Percentiles rank a stretch among this genome's conserved stretches.
Evolutionary conservation across 2,113 vertebrate genomes (phyloP).

Genomic region (Alethe castanea): DNA sequence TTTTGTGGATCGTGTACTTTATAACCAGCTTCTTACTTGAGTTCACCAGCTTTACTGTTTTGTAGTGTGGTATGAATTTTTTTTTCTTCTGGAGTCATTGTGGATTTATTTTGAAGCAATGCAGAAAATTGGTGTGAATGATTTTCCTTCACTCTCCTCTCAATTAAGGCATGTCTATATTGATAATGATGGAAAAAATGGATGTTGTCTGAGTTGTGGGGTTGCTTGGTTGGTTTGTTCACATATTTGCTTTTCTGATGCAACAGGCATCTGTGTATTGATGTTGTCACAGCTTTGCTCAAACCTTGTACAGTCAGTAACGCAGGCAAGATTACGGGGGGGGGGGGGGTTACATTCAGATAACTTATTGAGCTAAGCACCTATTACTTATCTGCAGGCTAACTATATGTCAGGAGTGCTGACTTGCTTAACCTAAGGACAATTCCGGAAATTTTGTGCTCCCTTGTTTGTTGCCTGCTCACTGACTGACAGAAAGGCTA

Average conservation of each 20-base stretch:
- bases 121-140: not conserved
- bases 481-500: not conserved
- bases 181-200: not conserved
- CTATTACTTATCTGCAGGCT: not conserved
- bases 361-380: not conserved
- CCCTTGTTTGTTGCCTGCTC: not conserved
- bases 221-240: not conserved
- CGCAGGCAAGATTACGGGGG: not conserved
- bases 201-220: not conserved
- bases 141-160: not conserved
- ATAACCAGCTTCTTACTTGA: not conserved
- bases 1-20: not conserved
- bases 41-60: not conserved
- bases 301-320: not conserved
- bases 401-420: not conserved
- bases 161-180: not conserved
- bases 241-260: not conserved
- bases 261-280: not conserved
- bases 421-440: not conserved
- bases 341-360: not conserved
- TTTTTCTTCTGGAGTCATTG: not conserved
- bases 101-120: not conserved
- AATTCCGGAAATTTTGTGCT: not conserved
- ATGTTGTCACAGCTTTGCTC: not conserved
- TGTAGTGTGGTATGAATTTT: not conserved